phyloP scores from a whole-genome alignment of 2,113 vertebrate genomes.

The Uropsilus gracilis region DNA sequence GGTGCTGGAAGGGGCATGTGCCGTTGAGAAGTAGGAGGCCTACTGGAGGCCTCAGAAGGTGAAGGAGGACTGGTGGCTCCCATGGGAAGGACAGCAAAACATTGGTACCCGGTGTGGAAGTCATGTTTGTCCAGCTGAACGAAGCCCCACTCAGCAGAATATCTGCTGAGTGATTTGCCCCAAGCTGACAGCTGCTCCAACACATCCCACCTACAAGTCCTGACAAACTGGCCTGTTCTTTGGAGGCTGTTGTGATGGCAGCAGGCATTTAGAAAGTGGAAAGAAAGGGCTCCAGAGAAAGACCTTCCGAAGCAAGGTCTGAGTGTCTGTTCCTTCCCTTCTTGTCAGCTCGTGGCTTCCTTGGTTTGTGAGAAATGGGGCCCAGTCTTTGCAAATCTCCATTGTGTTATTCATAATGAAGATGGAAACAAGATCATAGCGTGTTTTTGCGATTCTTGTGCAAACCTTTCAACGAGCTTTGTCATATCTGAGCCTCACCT shows the following conservation, averaged over 20 bases:
- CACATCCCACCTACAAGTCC: conserved; percentile 83
- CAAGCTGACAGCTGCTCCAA: conserved; percentile 82
- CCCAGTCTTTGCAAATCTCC: conserved; percentile 1
- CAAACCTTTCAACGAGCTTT: conserved; percentile 4
- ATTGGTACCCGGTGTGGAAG: neutral
- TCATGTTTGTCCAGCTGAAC: conserved; percentile 86
- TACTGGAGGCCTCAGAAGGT: neutral
- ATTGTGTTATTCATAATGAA: neutral
- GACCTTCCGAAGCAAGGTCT: conserved; percentile 54
- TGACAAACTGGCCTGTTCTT: conserved; percentile 76
- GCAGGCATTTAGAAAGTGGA: conserved; percentile 43
- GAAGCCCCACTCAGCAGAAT: conserved; percentile 72
- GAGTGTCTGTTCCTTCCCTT: neutral
- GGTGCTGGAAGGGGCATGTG: conserved; percentile 48
- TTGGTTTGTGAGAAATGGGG: conserved; percentile 64
- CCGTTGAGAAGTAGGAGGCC: neutral
- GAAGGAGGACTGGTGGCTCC: neutral
- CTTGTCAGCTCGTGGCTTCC: conserved; percentile 7
- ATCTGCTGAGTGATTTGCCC: conserved; percentile 80
- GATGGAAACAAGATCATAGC: neutral
- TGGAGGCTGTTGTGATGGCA: conserved; percentile 72
- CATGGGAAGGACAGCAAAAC: conserved; percentile 61
- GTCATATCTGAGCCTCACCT: neutral
- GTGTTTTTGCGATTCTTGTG: neutral
- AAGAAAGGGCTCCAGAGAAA: conserved; percentile 47